phyloP scores from a whole-genome alignment of 2,888 invertebrate species.

The Phorcus lineatus region DNA sequence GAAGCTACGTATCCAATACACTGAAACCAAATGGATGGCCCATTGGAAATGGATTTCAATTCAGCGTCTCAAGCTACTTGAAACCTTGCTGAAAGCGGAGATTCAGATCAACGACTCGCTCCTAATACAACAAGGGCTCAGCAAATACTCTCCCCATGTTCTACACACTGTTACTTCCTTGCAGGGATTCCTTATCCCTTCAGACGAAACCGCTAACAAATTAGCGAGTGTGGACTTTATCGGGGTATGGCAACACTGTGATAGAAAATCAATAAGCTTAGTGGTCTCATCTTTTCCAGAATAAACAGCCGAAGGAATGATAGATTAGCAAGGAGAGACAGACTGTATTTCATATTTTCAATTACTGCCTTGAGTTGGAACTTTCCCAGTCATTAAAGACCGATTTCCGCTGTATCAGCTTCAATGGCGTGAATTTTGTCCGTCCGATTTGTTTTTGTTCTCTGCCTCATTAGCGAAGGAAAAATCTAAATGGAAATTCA shows the following conservation, averaged over 20 bases:
- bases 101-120: slow-evolving; percentile 7
- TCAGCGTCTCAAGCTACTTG: slow-evolving; percentile 2
- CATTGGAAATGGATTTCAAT: background rate
- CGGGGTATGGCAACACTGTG: slow-evolving; percentile 25
- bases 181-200: slow-evolving; percentile 14
- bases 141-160: slow-evolving; percentile 18
- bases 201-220: slow-evolving; percentile 26
- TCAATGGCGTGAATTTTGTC: slow-evolving; percentile 11
- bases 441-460: slow-evolving; percentile 13
- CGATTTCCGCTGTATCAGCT: slow-evolving; percentile 2
- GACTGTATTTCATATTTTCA: slow-evolving; percentile 32
- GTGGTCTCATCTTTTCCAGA: slow-evolving; percentile 29
- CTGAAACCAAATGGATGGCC: background rate
- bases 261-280: slow-evolving; percentile 30
- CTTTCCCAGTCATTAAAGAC: background rate
- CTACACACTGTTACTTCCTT: slow-evolving; percentile 10
- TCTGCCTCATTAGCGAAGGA: slow-evolving; percentile 12
- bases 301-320: slow-evolving; percentile 25
- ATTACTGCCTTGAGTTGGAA: slow-evolving; percentile 23
- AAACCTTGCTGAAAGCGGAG: background rate
- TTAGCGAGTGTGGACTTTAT: slow-evolving; percentile 24
- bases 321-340: slow-evolving; percentile 9
- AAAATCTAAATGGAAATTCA: slow-evolving; percentile 3
- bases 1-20: background rate
- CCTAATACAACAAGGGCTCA: slow-evolving; percentile 13